Evolutionary conservation across 2,797 vertebrate genomes (phyloP), one percentile per base, ranked within the genome.

Genomic region (Micropoecilia bifurca): DNA sequence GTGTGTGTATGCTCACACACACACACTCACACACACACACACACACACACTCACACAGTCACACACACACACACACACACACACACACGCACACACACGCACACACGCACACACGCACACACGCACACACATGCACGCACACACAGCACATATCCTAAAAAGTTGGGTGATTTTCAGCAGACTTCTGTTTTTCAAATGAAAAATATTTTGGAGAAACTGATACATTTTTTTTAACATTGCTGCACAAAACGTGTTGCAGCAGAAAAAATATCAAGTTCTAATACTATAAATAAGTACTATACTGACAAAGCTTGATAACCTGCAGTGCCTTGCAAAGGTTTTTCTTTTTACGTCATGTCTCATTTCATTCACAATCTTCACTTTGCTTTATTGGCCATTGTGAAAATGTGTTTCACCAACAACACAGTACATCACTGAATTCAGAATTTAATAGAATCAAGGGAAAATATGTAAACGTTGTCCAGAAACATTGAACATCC

Each of bases 1-100:
- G n/a, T n/a, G n/a, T n/a, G n/a, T n/a, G n/a, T n/a, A 86, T 84
- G 46, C 50, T 46, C 66, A 3, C 47, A 10, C 63, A 66, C 61
- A 69, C 18, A 71, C 25, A 47, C 73, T 46, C 47, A 16, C 63
- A 59, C 59, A 61, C 18, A 71, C 22, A 46, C 72, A 47, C 22
- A 14, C 53, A 59, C 48, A 28, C 75, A 53, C n/a, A n/a, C n/a
- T n/a, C 61, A 69, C 18, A 71, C 25, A 47, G n/a, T n/a, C n/a
- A 48, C 66, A 3, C 47, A 12, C 63, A 66, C 33, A 69, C 18
- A 71, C 25, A 47, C 63, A 59, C 59, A 61, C 18, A 71, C 22
- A 46, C 72, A 48, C 22, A 16, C 53, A 59, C 3, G n/a, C 59
- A 76, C 63, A 59, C 61, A 36, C 66, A 18, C 46, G 4, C 30